Evolutionary conservation across 92 coral and sea anemone species (phyloP), one percentile per base, ranked within the genome.

Genomic region (Porites rus): DNA sequence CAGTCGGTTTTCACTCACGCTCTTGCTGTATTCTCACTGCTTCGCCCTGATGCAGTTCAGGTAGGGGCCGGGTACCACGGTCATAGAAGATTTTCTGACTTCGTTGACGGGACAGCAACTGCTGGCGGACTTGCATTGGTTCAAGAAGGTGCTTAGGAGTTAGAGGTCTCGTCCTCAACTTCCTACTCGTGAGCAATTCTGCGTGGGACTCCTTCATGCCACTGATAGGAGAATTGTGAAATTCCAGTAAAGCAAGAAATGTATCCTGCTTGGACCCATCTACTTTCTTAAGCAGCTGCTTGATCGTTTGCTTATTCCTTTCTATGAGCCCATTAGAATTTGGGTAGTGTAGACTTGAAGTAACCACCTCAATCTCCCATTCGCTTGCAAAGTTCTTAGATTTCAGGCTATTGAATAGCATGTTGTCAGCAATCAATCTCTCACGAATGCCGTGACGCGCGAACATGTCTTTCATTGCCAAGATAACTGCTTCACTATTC

Each of bases 401-500:
- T 31, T 74, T 75, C 72, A 82, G 69, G 68, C 88, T 82, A 74
- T 88, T 88, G 43, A 88, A 82, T 11, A 84, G 91, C 66, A 88
- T 82, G 21, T 88, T 88, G 80, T 83, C 88, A 3, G 79, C 78
- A 56, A 83, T 88, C 8, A 84, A n/a, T 51, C 84, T 89, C 77
- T 89, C 92, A 38, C 88, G 85, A 56, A 89, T 89, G 8, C 81
- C 88, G 84, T 89, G 88, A 56, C 85, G 89, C 16, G 80, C 80
- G 69, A 89, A 84, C 72, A 77, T 89, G 8, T 83, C 92, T 83
- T 89, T 89, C 88, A 89, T 58, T 53, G 92, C 87, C 65, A 80
- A 19, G 52, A 81, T 88, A 21, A 79, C 90, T 61, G 86, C 81
- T 46, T 75, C 84, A 76, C 80, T 87, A 46, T 0, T 72, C 62